Evolutionary conservation across 2,888 invertebrate genomes (phyloP).

Genomic region (Bombylius discolor): DNA sequence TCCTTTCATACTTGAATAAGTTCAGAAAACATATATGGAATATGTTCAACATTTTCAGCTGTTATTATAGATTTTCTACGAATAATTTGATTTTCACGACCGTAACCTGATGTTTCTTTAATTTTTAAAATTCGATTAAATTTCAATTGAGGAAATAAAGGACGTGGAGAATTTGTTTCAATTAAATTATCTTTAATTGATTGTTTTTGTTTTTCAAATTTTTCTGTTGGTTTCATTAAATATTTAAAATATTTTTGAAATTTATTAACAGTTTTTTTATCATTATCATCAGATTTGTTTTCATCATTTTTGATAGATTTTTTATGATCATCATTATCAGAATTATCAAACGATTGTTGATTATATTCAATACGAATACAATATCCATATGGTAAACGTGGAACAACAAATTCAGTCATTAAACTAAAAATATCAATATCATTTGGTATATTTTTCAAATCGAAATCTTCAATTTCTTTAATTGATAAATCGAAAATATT

Average conservation of each 20-base stretch:
- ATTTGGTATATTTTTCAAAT: constrained; percentile 29
- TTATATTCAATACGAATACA: constrained; percentile 23
- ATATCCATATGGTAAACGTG: constrained; percentile 33
- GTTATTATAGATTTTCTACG: constrained; percentile 4
- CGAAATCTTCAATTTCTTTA: constrained; percentile 30
- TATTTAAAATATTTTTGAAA: too few species aligned
- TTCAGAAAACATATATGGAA: constrained; percentile 27
- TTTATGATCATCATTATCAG: neutral
- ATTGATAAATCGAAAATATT: neutral
- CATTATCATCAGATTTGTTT: neutral
- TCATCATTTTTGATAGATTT: neutral
- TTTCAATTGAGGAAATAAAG: constrained; percentile 25
- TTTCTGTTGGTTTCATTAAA: too few species aligned
- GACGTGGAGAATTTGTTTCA: constrained; percentile 27
- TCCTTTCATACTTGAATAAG: constrained; percentile 21
- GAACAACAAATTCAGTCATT: constrained; percentile 31
- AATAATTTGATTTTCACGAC: neutral
- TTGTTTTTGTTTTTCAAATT: neutral
- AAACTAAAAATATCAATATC: constrained; percentile 30
- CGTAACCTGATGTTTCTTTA: constrained; percentile 6
- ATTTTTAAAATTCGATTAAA: constrained; percentile 29
- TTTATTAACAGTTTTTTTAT: neutral
- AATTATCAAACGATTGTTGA: neutral
- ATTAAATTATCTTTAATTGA: constrained; percentile 25
- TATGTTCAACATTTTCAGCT: neutral